These are phyloP conservation scores for Trichonephila clavipes DNA, from an alignment of 1,140 invertebrate species.

Conservation along the genomic window DNA sequence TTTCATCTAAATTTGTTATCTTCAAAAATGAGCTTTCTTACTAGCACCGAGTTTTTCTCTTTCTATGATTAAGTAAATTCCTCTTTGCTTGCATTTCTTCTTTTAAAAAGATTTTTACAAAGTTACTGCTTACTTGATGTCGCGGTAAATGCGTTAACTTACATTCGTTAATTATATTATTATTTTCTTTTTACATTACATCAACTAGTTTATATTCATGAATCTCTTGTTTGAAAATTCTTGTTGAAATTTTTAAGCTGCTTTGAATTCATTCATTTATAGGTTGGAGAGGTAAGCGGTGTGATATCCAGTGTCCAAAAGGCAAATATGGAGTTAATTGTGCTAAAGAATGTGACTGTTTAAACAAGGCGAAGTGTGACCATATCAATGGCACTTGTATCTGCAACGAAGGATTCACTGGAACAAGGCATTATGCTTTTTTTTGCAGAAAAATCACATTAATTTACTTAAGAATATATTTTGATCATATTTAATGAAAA, in stretches of 20 bases:
- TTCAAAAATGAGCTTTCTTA: too few relatives aligned
- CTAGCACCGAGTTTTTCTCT: too few relatives aligned
- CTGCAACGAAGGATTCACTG: conserved; percentile 92
- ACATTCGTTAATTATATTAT: background rate
- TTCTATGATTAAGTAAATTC: too few relatives aligned
- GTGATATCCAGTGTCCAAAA: conserved; percentile 88
- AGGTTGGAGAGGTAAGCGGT: conserved; percentile 91
- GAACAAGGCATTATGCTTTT: conserved; percentile 79
- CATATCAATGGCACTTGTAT: conserved; percentile 88
- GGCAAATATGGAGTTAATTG: conserved; percentile 91
- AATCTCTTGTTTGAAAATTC: background rate
- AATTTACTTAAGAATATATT: too few relatives aligned
- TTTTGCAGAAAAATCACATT: background rate
- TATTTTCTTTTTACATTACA: background rate
- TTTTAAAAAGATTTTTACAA: too few relatives aligned
- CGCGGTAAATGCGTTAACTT: too few relatives aligned
- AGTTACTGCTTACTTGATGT: too few relatives aligned
- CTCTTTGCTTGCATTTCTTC: too few relatives aligned
- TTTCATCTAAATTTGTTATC: too few relatives aligned
- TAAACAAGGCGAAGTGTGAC: conserved; percentile 91
- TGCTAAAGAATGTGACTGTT: conserved; percentile 89
- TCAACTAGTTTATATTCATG: background rate
- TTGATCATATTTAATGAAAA: too few relatives aligned
- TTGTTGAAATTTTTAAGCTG: background rate
- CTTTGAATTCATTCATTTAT: background rate